These are phyloP conservation scores for Passer montanus DNA, from an alignment of 2,113 vertebrate genomes.

Conservation along the genomic window DNA sequence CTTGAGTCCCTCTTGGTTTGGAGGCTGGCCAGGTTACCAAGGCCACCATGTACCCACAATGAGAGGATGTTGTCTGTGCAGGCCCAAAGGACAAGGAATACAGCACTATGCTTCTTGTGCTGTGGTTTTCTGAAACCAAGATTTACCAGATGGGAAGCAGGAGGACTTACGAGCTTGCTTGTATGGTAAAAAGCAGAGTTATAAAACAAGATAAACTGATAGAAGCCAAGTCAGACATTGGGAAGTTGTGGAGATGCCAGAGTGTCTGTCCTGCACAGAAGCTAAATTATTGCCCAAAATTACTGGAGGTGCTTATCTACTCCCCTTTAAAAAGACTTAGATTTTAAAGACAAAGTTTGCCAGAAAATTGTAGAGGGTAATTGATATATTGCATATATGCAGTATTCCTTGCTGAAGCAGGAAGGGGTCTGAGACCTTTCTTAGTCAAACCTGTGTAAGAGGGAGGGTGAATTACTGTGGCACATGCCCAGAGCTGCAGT, in stretches of 20 bases:
- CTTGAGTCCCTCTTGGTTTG: not conserved
- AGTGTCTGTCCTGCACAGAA: not conserved
- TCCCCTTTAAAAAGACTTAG: not conserved
- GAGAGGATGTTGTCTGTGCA: too few species aligned
- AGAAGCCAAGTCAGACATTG: not conserved
- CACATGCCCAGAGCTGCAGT: not conserved
- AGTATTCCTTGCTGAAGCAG: not conserved
- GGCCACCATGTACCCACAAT: not conserved
- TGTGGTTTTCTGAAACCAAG: not conserved
- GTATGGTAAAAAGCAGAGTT: not conserved
- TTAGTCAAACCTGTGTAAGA: not conserved
- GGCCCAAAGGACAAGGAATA: not conserved
- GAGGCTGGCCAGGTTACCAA: not conserved
- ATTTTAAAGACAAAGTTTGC: not conserved
- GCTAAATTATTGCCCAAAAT: not conserved
- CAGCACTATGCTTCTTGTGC: not conserved
- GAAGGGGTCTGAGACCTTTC: not conserved
- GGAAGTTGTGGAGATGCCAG: not conserved
- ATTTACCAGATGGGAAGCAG: not conserved
- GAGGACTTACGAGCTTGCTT: not conserved
- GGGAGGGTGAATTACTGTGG: not conserved
- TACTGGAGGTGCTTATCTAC: not conserved
- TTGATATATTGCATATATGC: not conserved
- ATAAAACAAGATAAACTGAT: not conserved
- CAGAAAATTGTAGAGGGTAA: not conserved